phyloP scores from a whole-genome alignment of 2,797 vertebrate genomes.

The Syndactyla subalaris region DNA sequence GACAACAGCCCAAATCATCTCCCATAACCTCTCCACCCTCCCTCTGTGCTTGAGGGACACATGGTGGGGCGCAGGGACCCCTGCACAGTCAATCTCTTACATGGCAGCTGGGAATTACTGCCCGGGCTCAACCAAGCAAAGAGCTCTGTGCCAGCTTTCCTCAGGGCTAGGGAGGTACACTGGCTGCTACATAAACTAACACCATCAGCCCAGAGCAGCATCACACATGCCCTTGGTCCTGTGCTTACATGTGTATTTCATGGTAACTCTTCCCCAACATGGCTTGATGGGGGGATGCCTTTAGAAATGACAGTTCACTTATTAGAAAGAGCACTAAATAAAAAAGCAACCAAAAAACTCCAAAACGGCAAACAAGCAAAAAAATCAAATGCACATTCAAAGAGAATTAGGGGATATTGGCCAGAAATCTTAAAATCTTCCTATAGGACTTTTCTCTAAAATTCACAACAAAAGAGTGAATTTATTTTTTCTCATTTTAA shows the following conservation, averaged over 20 bases:
- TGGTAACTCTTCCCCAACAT: background rate
- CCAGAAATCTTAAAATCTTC: background rate
- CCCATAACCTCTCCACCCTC: background rate
- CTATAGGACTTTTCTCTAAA: background rate
- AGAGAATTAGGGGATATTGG: background rate
- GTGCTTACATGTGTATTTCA: accelerated
- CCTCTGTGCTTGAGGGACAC: background rate
- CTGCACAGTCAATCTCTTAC: accelerated
- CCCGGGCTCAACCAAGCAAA: background rate
- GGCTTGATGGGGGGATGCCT: background rate
- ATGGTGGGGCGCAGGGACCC: background rate
- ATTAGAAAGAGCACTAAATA: background rate
- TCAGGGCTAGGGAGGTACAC: accelerated
- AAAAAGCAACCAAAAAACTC: accelerated
- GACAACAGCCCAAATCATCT: background rate
- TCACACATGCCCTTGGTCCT: background rate
- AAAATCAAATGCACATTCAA: background rate
- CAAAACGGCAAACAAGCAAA: background rate
- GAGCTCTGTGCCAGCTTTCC: background rate
- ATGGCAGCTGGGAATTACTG: background rate
- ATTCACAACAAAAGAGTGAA: background rate
- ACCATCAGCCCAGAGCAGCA: background rate
- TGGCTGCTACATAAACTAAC: background rate
- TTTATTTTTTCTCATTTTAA: background rate
- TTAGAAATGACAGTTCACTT: background rate